Base-by-base conservation (phyloP, 2,888 invertebrate species). In the Campopleginae sp. region DNA sequence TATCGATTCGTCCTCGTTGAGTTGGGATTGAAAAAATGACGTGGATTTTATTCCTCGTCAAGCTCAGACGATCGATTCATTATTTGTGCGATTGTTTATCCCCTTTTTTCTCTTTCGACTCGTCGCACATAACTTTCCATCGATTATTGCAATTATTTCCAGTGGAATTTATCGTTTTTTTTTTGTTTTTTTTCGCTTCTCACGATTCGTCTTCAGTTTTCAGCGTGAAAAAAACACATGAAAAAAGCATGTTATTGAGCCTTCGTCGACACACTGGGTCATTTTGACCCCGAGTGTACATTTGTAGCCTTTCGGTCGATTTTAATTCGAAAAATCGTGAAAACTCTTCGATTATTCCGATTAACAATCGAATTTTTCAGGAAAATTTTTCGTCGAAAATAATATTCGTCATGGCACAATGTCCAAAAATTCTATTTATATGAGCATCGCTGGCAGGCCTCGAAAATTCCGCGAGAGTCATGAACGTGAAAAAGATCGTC, bases 1-100 rank as follows among this genome's bases (percentile, higher is more conserved):
- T 70, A 83, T 44, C 79, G 83, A 83, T 33, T 80, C 42, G 68
- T 80, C 70, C 61, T 61, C 66, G 48, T 17, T 71, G 70, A 63
- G 71, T 66, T 68, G 68, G 78, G 48, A 74, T 63, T 38, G 51
- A 19, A 38, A 33, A 58, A 38, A 38, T 8, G 19, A 54, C 27
- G 23, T 70, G 23, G 12, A 33, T 71, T 51, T 51, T 51, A 19
- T 19, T 76, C 63, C 79, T 76, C 74, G 66, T 63, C 71, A 54
- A 80, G 14, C 81, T 81, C 54, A 19, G 76, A 31, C 66, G 38
- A 68, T 76, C 68, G 46, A 63, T 65, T 77, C 48, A 63, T 72
- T 17, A 42, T 81, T 51, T 65, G 74, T 84, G 76, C 79, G 44
- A 33, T 83, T 48, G 48, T 70, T 78, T 77, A 31, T 23, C 51